A percentile compares a stretch with the other conserved stretches of the same genome.
phyloP scores from a whole-genome alignment of 92 coral and sea anemone genomes.

The Zoanthus sociatus region DNA sequence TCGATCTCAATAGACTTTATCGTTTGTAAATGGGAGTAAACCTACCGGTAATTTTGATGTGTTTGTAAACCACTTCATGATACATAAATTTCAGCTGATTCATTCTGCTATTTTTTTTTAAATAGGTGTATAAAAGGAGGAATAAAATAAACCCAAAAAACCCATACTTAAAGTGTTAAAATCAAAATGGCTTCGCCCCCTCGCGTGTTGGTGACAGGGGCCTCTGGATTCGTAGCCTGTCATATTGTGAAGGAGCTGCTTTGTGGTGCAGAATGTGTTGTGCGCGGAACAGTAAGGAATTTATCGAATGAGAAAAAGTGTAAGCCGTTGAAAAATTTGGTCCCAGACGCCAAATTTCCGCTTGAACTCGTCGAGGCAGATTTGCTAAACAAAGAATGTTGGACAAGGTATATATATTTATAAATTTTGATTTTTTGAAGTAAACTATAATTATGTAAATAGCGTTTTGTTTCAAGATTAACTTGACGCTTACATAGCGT shows the following conservation, averaged over 20 bases:
- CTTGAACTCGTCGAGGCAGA: slow-evolving; percentile 95
- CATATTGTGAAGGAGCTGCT: slow-evolving; percentile 86
- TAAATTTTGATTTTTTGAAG: neutral
- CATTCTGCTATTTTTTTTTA: neutral
- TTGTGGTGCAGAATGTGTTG: slow-evolving; percentile 68
- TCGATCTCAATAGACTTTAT: too few relatives aligned
- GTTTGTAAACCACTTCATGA: too few relatives aligned
- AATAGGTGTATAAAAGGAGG: neutral
- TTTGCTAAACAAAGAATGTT: slow-evolving; percentile 76
- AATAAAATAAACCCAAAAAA: neutral
- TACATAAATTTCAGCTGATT: too few relatives aligned
- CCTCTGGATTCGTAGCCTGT: slow-evolving; percentile 91
- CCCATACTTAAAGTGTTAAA: too few relatives aligned
- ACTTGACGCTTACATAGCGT: neutral
- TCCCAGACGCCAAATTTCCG: slow-evolving; percentile 79
- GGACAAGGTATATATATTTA: slow-evolving; percentile 76
- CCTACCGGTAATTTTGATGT: too few relatives aligned
- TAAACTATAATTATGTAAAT: neutral
- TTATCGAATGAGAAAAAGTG: slow-evolving; percentile 79
- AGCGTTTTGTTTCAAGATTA: neutral
- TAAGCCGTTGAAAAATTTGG: slow-evolving; percentile 72
- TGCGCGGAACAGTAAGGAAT: slow-evolving; percentile 94
- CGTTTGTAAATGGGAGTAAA: too few relatives aligned
- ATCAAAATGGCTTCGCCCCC: slow-evolving; percentile 35
- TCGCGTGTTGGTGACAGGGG: slow-evolving; percentile 95